Conservation (phyloP, 2,797 vertebrate species). For the Poeciliopsis paucimaculata region DNA sequence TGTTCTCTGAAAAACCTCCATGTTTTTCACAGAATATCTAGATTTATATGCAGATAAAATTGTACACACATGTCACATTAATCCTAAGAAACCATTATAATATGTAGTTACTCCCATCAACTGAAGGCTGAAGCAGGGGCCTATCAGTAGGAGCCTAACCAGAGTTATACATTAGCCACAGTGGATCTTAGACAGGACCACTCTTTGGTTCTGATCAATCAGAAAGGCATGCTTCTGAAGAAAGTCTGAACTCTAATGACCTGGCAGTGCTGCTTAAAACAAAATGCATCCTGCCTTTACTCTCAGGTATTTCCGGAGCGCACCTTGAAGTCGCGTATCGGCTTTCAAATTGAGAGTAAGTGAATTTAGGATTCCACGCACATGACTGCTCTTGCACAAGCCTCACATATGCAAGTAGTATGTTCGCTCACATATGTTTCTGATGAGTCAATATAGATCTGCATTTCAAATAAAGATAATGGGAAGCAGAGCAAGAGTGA, state of each 20-base stretch:
- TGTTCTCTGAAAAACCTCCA: neutral
- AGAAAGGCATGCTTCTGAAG: slow-evolving; percentile 63
- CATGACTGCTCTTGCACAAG: slow-evolving; percentile 6
- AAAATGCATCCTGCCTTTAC: slow-evolving; percentile 65
- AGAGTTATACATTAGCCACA: slow-evolving; percentile 47
- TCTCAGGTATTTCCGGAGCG: slow-evolving; percentile 76
- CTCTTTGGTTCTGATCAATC: slow-evolving; percentile 64
- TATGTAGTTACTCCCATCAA: slow-evolving; percentile 41
- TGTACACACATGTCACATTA: slow-evolving; percentile 13
- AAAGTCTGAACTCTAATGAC: slow-evolving; percentile 70
- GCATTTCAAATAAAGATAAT: slow-evolving; percentile 98
- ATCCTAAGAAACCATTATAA: slow-evolving; percentile 38
- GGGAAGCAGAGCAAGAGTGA: slow-evolving; percentile 88
- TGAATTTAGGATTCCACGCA: slow-evolving; percentile 49
- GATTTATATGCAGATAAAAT: neutral
- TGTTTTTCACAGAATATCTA: neutral
- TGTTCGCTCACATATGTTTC: slow-evolving; percentile 89
- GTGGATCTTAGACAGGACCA: slow-evolving; percentile 39
- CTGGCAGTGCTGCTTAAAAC: slow-evolving; percentile 68
- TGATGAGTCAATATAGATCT: slow-evolving; percentile 95
- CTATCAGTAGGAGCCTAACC: slow-evolving; percentile 44
- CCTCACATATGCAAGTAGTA: slow-evolving; percentile 46
- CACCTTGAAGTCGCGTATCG: slow-evolving; percentile 72
- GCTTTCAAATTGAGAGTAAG: slow-evolving; percentile 66
- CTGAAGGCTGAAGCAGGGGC: slow-evolving; percentile 37